Percentiles rank a stretch among this genome's conserved stretches.
phyloP scores from a whole-genome alignment of 1,140 invertebrate genomes.

The Myzus persicae region DNA sequence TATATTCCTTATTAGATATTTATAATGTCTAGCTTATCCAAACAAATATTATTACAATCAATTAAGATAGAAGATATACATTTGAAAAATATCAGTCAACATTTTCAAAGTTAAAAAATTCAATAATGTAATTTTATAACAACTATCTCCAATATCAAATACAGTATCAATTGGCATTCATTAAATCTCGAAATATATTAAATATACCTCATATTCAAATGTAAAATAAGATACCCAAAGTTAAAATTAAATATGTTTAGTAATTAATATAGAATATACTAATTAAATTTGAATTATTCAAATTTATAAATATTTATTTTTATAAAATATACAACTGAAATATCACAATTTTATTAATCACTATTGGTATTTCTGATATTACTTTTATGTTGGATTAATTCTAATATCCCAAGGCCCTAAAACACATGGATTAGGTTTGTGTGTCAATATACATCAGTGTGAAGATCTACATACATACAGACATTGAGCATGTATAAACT shows the following conservation, averaged over 20 bases:
- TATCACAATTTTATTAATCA: background rate
- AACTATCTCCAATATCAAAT: background rate
- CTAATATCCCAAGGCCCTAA: background rate
- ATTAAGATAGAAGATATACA: background rate
- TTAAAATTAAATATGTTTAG: background rate
- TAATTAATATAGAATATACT: background rate
- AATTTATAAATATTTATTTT: background rate
- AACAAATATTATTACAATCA: background rate
- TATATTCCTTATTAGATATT: background rate
- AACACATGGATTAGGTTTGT: background rate
- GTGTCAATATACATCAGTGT: background rate
- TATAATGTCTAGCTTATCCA: constrained; percentile 12
- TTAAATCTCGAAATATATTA: background rate
- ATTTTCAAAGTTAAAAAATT: background rate
- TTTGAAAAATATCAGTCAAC: background rate
- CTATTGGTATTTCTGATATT: background rate
- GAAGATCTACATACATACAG: background rate
- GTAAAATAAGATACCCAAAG: background rate
- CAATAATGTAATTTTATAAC: background rate
- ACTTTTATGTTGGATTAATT: background rate
- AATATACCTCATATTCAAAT: background rate
- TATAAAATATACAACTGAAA: background rate
- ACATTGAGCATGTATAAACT: background rate
- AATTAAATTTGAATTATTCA: background rate
- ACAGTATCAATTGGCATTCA: background rate